Percentiles rank a stretch among this genome's conserved stretches.
Evolutionary conservation across 92 coral and sea anemone genomes (phyloP).

Genomic region (Epizoanthus stellaris): DNA sequence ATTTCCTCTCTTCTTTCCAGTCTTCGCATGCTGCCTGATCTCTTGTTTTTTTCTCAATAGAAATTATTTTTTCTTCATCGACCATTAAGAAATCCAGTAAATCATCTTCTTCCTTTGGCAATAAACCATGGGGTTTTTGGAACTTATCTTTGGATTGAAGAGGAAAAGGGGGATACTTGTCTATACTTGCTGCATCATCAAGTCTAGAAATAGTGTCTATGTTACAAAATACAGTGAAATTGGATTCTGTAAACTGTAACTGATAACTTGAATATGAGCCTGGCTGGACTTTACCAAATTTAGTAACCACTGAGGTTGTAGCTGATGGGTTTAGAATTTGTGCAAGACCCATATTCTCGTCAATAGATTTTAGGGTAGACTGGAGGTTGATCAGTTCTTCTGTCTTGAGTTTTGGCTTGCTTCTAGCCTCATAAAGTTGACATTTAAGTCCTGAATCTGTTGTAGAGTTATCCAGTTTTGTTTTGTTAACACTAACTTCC

Average conservation of each 20-base stretch:
- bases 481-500: conserved; percentile 63
- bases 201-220: conserved; percentile 55
- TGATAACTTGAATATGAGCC: conserved; percentile 75
- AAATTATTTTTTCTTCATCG: conserved; percentile 54
- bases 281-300: conserved; percentile 62
- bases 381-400: conserved; percentile 38
- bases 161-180: conserved; percentile 52
- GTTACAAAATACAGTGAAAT: conserved; percentile 61
- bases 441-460: conserved; percentile 51
- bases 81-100: conserved; percentile 47
- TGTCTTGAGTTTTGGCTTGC: conserved; percentile 32
- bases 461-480: conserved; percentile 44
- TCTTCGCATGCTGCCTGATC: conserved; percentile 61
- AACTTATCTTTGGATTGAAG: conserved; percentile 38
- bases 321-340: conserved; percentile 47
- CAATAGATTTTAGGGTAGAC: conserved; percentile 46
- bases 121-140: conserved; percentile 24
- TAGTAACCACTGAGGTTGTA: conserved; percentile 35
- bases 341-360: conserved; percentile 52
- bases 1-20: conserved; percentile 67
- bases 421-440: conserved; percentile 66
- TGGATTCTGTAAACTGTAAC: conserved; percentile 69
- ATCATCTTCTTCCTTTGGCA: conserved; percentile 23
- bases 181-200: conserved; percentile 1
- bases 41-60: conserved; percentile 59